Evolutionary conservation across 2,797 vertebrate species (phyloP).

Genomic region (Hemibagrus guttatus): DNA sequence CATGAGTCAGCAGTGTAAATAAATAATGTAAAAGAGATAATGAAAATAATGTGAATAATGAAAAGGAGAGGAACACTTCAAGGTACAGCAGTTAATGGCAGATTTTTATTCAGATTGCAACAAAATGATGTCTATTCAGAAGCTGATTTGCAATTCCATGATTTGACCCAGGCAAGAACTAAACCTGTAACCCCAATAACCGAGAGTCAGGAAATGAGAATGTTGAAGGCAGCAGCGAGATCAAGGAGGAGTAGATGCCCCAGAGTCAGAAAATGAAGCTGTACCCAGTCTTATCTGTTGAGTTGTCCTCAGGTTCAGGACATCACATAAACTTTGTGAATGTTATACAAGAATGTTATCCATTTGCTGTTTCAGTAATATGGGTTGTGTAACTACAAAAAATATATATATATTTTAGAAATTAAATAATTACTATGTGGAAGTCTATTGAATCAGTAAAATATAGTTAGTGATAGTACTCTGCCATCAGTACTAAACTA

Average conservation of each 20-base stretch:
- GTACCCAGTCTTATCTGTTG: not conserved
- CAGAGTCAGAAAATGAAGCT: not conserved
- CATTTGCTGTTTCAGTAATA: not conserved
- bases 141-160: not conserved
- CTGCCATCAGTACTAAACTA: not conserved
- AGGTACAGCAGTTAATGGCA: not conserved
- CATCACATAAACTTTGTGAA: not conserved
- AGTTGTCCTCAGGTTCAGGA: not conserved
- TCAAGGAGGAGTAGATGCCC: not conserved
- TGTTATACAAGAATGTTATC: not conserved
- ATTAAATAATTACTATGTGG: no score
- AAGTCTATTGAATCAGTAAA: no score
- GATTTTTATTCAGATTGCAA: not conserved
- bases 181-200: not conserved
- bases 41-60: not conserved
- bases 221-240: not conserved
- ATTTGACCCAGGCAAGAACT: not conserved
- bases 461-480: not conserved
- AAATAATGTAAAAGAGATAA: not conserved
- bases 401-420: not conserved
- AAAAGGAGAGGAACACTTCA: not conserved
- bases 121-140: not conserved
- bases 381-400: not conserved
- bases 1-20: not conserved
- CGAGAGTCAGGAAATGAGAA: not conserved